Percentiles rank a stretch among this genome's conserved stretches.
phyloP scores from a whole-genome alignment of 2,888 invertebrate genomes.

The Dioctria linearis region DNA sequence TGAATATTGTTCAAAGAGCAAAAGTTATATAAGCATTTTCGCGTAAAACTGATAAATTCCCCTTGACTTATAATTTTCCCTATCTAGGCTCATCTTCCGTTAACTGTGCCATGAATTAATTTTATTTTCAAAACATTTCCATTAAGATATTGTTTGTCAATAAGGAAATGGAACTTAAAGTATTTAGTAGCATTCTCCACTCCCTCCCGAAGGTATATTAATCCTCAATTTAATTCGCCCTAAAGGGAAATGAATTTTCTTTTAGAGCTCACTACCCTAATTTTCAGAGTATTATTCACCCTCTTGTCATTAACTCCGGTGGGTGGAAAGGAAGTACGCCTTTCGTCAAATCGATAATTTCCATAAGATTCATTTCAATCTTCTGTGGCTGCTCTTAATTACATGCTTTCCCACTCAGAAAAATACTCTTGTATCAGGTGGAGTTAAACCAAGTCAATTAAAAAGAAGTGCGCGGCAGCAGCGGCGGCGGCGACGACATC shows the following conservation, averaged over 20 bases:
- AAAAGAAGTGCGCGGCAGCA: background rate
- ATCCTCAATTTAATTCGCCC: background rate
- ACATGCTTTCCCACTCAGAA: background rate
- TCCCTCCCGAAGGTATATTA: background rate
- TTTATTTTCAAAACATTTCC: slow-evolving; percentile 5
- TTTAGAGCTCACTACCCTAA: background rate
- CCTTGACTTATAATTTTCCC: no score
- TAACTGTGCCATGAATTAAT: background rate
- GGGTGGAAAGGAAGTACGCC: background rate
- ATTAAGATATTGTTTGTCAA: background rate
- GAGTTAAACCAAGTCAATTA: background rate
- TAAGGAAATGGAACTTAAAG: slow-evolving; percentile 1
- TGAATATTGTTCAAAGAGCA: no score
- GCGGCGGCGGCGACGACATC: background rate
- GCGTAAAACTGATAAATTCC: no score
- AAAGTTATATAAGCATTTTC: no score
- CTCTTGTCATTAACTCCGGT: background rate
- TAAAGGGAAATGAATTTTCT: slow-evolving; percentile 4
- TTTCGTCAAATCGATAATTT: slow-evolving; percentile 10
- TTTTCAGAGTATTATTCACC: background rate
- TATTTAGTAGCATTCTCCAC: background rate
- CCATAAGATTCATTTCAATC: background rate
- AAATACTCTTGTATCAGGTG: background rate
- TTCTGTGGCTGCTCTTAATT: background rate
- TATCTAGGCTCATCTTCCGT: background rate